Evolutionary conservation across 1,140 invertebrate species (phyloP).

Genomic region (Agrypnia vestita): DNA sequence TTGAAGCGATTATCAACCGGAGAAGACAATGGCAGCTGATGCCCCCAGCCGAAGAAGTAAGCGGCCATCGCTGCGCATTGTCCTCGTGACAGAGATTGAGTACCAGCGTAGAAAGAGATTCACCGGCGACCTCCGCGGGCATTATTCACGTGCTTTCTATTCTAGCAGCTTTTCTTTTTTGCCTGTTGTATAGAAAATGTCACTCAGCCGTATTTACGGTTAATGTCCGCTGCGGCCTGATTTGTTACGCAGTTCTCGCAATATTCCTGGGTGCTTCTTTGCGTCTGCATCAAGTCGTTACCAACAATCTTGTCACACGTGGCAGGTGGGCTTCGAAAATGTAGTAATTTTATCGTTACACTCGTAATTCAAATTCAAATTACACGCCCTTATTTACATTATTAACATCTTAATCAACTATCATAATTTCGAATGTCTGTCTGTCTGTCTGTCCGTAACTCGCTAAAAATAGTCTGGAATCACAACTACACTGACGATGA

Average conservation of each 20-base stretch:
- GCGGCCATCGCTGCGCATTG: not conserved
- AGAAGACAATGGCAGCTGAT: constrained; percentile 10
- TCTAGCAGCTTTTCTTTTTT: constrained; percentile 29
- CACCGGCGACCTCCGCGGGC: constrained; percentile 6
- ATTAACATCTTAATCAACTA: no score
- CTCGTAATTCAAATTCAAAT: no score
- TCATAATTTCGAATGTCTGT: no score
- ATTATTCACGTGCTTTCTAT: constrained; percentile 42
- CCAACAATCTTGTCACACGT: no score
- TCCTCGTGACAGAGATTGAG: constrained; percentile 28
- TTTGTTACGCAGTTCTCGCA: not conserved
- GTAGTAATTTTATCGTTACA: no score
- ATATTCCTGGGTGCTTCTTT: no score
- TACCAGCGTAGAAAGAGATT: constrained; percentile 21
- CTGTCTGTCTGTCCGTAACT: no score
- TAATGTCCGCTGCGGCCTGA: not conserved
- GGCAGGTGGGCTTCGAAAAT: no score
- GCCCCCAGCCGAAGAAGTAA: not conserved
- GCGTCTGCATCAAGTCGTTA: no score
- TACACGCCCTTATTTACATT: no score
- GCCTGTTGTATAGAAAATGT: constrained; percentile 35
- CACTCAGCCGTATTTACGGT: constrained; percentile 21
- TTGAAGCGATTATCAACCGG: not conserved
- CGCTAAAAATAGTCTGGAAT: no score
- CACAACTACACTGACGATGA: no score